Evolutionary conservation across 1,140 invertebrate genomes (phyloP).

Genomic region (Ostrea denselamellosa): DNA sequence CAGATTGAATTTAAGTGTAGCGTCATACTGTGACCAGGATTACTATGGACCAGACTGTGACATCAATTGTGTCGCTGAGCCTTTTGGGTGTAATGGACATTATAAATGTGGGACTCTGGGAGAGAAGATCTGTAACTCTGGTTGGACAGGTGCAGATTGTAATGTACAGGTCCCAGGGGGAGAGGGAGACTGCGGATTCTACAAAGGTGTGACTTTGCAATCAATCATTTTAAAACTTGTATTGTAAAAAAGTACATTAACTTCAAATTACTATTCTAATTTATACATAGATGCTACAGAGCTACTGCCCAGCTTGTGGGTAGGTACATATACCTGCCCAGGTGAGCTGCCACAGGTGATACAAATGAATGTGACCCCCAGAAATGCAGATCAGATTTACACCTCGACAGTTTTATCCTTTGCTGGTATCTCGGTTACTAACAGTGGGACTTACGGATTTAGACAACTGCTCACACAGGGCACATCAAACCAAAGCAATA

Average conservation of each 20-base stretch:
- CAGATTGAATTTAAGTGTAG: conserved; percentile 58
- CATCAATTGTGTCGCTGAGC: conserved; percentile 89
- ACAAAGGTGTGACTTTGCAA: conserved; percentile 27
- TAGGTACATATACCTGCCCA: conserved; percentile 43
- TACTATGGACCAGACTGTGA: conserved; percentile 94
- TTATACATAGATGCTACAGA: conserved; percentile 34
- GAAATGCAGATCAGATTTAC: background rate
- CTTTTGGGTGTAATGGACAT: conserved; percentile 92
- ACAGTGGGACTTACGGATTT: background rate
- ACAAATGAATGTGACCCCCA: conserved; percentile 21
- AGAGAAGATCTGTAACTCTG: conserved; percentile 89
- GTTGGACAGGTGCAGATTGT: conserved; percentile 94
- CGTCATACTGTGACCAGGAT: conserved; percentile 85
- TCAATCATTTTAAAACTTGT: no score
- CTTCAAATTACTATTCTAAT: no score
- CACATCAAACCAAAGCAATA: background rate
- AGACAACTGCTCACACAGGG: background rate
- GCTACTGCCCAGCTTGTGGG: conserved; percentile 50
- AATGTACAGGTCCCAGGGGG: conserved; percentile 46
- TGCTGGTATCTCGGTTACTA: background rate
- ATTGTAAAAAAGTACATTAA: no score
- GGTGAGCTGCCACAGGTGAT: background rate
- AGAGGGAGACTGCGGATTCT: conserved; percentile 53
- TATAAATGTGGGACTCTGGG: conserved; percentile 89
- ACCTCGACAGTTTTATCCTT: background rate